A percentile compares a stretch with the other conserved stretches of the same genome.
phyloP scores from a whole-genome alignment of 2,113 vertebrate genomes.

The Mus pahari region DNA sequence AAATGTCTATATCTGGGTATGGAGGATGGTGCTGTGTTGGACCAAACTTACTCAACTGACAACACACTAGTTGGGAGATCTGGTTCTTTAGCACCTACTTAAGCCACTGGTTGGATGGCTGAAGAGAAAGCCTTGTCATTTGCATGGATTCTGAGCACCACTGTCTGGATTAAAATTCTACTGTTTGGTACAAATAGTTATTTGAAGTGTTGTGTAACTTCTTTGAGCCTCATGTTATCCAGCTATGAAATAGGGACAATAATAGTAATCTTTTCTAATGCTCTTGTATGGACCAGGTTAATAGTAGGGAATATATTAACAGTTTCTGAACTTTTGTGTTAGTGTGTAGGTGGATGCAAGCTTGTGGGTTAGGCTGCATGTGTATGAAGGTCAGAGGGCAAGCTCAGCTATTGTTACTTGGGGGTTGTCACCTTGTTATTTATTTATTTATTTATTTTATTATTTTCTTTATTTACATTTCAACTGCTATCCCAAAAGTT shows the following conservation, averaged over 20 bases:
- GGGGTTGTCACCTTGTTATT: background rate
- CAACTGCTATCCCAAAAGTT: no score
- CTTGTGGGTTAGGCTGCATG: background rate
- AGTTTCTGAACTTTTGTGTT: background rate
- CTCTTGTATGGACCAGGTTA: background rate
- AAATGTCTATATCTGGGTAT: background rate
- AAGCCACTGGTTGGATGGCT: background rate
- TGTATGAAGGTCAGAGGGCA: background rate
- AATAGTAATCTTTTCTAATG: background rate
- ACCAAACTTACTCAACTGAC: background rate
- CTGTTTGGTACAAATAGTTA: background rate
- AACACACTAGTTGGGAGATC: background rate
- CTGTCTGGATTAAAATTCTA: background rate
- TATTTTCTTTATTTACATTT: no score
- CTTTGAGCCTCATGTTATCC: background rate
- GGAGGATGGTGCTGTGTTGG: background rate
- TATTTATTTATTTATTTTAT: no score
- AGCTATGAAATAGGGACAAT: background rate
- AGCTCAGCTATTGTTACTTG: background rate
- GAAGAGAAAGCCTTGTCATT: background rate
- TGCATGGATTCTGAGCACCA: background rate
- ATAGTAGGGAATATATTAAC: background rate
- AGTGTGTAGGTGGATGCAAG: background rate
- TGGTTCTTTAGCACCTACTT: background rate
- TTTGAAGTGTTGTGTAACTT: background rate